Base-by-base conservation (phyloP, 2,888 invertebrate genomes). In the Caenorhabditis sp. region DNA sequence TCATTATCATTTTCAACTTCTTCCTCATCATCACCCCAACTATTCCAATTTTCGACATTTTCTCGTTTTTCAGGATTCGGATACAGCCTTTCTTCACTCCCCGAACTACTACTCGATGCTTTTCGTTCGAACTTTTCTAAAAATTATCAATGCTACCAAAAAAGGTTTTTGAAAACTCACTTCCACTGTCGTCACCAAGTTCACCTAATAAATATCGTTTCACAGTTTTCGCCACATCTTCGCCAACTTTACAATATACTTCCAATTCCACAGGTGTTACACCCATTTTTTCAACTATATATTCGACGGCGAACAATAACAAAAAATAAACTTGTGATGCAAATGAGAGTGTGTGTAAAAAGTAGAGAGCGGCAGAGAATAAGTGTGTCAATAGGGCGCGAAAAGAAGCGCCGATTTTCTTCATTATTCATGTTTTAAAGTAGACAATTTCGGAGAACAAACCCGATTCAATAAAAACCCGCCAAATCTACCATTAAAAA, bases 1-100 rank as follows among this genome's bases (percentile, higher is more conserved):
- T 72, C 72, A 5, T 64, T 51, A n/a, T 60, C 53, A 24, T 58
- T 27, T 24, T 53, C 27, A 37, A 10, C 57, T 49, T 57, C 19
- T 17, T 19, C 63, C 17, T 67, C 49, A 10, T 65, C 58, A 17
- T 69, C 74, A 12, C 65, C 74, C 69, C 69, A 69, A 55, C 66
- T 66, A 51, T 69, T 61, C 74, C 73, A 73, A 27, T 64, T 60
- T 17, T 65, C 68, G 17, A 74, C 74, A 57, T 74, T 60, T 31
- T 67, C 64, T n/a, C 37, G 51, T 57, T 70, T 64, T 23, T 75
- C 75, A 12, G 75, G 60, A 5, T 62, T 61, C 24, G 59, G 59
- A 24, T 62, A 69, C 10, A 66, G 64, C 27, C 62, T 69, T 19
- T 26, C 65, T 14, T 66, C 73, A 27, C 66, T 66, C n/a, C 57